These are phyloP conservation scores for Onychomys arenicola DNA, from an alignment of 2,797 vertebrate species.

Conservation along the genomic window DNA sequence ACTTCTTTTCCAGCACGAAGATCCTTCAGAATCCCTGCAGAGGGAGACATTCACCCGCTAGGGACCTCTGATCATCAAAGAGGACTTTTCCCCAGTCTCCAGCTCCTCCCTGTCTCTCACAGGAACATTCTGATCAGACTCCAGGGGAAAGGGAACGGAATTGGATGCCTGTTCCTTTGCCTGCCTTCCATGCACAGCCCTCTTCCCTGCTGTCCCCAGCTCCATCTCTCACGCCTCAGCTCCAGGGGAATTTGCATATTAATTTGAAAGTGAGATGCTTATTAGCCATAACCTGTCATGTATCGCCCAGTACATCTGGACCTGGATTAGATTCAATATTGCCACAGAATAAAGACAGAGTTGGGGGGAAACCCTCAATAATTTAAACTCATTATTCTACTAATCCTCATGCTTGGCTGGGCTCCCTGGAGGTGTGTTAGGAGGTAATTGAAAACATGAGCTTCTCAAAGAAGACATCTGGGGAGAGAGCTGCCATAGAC, in stretches of 20 bases:
- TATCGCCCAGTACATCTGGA: slow-evolving; percentile 79
- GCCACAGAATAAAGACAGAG: slow-evolving; percentile 66
- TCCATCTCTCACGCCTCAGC: slow-evolving; percentile 2
- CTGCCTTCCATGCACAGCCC: neutral
- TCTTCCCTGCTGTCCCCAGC: neutral
- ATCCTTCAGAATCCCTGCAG: neutral
- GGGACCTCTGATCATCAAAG: neutral
- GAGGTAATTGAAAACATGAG: slow-evolving; percentile 88
- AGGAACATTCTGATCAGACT: neutral
- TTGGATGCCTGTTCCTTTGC: neutral
- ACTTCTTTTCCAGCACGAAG: neutral
- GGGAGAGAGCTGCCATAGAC: slow-evolving; percentile 72
- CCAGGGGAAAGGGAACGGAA: accelerated
- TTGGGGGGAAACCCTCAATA: slow-evolving; percentile 72
- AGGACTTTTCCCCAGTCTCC: neutral
- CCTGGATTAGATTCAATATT: slow-evolving; percentile 84
- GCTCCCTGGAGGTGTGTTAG: slow-evolving; percentile 87
- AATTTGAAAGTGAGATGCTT: slow-evolving; percentile 83
- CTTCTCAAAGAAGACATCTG: slow-evolving; percentile 84
- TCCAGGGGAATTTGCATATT: slow-evolving; percentile 79
- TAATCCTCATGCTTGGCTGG: slow-evolving; percentile 86
- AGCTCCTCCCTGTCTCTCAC: neutral
- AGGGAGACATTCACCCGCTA: neutral
- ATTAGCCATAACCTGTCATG: slow-evolving; percentile 81
- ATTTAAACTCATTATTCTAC: slow-evolving; percentile 88